phyloP scores from a whole-genome alignment of 2,888 invertebrate species.

The Eledona agricola region DNA sequence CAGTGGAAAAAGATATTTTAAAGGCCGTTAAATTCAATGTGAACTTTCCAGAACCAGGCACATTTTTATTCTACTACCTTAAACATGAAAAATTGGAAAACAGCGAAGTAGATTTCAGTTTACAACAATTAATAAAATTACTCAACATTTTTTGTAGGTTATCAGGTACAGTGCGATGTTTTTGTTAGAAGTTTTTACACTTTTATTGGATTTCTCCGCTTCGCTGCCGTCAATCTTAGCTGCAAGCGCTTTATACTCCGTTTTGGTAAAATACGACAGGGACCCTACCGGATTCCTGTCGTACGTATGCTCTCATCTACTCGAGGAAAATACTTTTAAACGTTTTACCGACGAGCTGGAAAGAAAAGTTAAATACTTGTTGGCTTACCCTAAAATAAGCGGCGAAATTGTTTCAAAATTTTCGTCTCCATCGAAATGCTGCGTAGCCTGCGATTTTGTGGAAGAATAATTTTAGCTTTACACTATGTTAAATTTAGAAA shows the following conservation, averaged over 20 bases:
- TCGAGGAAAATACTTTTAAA: not conserved
- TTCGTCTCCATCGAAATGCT: slow-evolving; percentile 3
- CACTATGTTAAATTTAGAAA: too few species aligned
- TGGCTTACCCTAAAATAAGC: not conserved
- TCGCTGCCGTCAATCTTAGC: slow-evolving; percentile 5
- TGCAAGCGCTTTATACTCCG: not conserved
- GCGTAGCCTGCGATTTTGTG: slow-evolving; percentile 4
- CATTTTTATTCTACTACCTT: slow-evolving; percentile 12
- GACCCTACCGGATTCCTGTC: not conserved
- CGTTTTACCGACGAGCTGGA: not conserved
- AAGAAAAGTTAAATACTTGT: not conserved
- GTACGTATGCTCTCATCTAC: not conserved
- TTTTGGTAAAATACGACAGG: slow-evolving; percentile 2
- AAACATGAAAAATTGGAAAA: slow-evolving; percentile 1
- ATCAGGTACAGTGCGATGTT: slow-evolving; percentile 12
- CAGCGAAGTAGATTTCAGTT: too few species aligned
- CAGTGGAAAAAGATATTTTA: slow-evolving; percentile 12
- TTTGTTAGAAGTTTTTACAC: slow-evolving; percentile 8
- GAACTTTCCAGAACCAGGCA: slow-evolving; percentile 1
- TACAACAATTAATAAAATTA: too few species aligned
- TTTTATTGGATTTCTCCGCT: slow-evolving; percentile 8
- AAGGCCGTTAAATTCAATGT: not conserved
- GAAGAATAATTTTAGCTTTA: too few species aligned
- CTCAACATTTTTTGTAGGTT: too few species aligned
- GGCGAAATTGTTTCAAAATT: slow-evolving; percentile 9